These are phyloP conservation scores for Periplaneta americana DNA, from an alignment of 1,140 invertebrate genomes.

Conservation along the genomic window DNA sequence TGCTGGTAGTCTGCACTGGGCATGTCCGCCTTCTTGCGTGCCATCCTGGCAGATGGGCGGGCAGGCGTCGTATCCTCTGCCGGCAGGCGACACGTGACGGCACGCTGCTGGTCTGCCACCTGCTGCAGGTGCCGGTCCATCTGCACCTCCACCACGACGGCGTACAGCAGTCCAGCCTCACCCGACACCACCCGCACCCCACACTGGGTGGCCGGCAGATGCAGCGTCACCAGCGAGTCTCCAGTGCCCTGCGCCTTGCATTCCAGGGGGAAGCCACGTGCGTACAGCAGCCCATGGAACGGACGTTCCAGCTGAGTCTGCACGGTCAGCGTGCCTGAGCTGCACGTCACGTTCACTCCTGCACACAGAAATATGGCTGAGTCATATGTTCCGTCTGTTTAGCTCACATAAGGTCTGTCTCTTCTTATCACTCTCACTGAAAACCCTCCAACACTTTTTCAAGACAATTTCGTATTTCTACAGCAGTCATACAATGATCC, in stretches of 20 bases:
- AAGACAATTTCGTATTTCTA: no score
- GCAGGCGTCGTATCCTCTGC: neutral
- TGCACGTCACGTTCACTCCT: conserved; percentile 45
- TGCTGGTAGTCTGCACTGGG: neutral
- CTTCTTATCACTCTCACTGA: no score
- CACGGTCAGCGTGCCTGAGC: conserved; percentile 46
- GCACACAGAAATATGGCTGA: no score
- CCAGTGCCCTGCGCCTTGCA: conserved; percentile 52
- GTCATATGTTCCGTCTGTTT: no score
- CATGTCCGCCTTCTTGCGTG: neutral
- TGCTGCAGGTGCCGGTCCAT: conserved; percentile 64
- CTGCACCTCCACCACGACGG: conserved; percentile 58
- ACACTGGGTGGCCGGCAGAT: conserved; percentile 54
- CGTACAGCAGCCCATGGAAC: conserved; percentile 62
- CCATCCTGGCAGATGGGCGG: neutral
- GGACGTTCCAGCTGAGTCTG: conserved; percentile 48
- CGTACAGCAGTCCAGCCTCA: conserved; percentile 48
- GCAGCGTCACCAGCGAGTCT: conserved; percentile 43
- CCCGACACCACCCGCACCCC: conserved; percentile 51
- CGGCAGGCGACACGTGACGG: conserved; percentile 45
- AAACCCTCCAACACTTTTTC: no score
- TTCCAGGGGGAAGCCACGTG: conserved; percentile 61
- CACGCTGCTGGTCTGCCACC: conserved; percentile 56
- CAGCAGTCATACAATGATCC: no score
- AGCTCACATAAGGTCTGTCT: no score